Conservation (phyloP, 2,797 vertebrate species). For the Catostomus latipinnis region DNA sequence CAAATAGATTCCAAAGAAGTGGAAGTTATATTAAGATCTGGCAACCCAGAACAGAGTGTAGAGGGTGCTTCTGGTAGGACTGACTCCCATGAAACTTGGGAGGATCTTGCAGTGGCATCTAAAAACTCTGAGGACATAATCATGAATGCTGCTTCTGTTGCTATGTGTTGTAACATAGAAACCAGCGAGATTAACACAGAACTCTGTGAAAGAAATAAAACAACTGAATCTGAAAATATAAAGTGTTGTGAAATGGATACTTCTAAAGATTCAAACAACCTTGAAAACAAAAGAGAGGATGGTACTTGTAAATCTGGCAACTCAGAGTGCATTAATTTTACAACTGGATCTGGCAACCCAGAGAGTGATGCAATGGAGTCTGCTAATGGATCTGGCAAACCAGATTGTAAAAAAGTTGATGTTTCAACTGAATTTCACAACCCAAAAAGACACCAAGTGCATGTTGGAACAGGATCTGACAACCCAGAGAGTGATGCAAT, state of each 20-base stretch:
- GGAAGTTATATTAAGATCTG: background rate
- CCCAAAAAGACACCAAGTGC: slow-evolving; percentile 1
- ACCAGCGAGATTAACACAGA: background rate
- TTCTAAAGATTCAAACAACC: background rate
- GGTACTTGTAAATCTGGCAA: background rate
- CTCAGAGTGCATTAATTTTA: slow-evolving; percentile 4
- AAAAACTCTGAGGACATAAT: background rate
- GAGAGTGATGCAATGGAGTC: background rate
- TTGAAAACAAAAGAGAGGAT: background rate
- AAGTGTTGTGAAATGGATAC: background rate
- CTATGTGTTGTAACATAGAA: background rate
- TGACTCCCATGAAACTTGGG: background rate
- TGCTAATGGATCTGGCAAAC: background rate
- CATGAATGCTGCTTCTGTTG: background rate
- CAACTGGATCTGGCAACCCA: background rate
- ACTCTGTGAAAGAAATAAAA: background rate
- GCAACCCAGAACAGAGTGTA: slow-evolving; percentile 2
- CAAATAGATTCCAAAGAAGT: background rate
- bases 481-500: background rate
- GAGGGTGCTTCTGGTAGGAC: background rate
- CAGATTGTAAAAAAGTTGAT: background rate
- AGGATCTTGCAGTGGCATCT: background rate
- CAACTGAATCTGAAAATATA: slow-evolving; percentile 6
- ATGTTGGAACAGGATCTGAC: background rate
- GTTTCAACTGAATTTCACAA: background rate